A percentile compares a stretch with the other conserved stretches of the same genome.
Evolutionary conservation across 2,888 invertebrate genomes (phyloP).

Genomic region (Tipula helvola): DNA sequence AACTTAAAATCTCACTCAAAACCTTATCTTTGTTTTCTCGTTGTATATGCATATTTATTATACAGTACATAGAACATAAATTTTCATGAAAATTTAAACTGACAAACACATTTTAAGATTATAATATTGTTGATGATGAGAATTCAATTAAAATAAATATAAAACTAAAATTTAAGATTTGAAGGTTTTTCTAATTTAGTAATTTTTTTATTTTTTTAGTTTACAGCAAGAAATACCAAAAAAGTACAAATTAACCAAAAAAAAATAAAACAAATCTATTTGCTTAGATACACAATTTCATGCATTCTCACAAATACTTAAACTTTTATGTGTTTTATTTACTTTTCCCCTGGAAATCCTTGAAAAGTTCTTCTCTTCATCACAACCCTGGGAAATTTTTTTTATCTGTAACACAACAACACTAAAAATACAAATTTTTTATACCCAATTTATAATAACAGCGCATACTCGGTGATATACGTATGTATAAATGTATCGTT

Average conservation of each 20-base stretch:
- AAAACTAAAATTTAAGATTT: neutral
- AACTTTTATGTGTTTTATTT: neutral
- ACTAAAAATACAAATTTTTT: neutral
- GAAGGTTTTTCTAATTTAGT: neutral
- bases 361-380: conserved; percentile 5
- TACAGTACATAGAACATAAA: too few species aligned
- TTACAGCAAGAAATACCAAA: neutral
- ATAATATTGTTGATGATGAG: neutral
- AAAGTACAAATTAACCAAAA: neutral
- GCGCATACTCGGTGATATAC: neutral
- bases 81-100: neutral
- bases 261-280: too few species aligned
- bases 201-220: neutral
- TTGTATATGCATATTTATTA: too few species aligned
- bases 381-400: conserved; percentile 8
- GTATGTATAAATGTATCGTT: neutral
- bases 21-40: neutral
- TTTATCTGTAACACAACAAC: neutral
- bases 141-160: conserved; percentile 1
- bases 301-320: neutral
- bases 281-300: neutral
- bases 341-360: conserved; percentile 6
- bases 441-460: neutral
- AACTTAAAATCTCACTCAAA: neutral
- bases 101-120: neutral